phyloP scores from a whole-genome alignment of 2,888 invertebrate species.

The Scrobipalpa atriplicella region DNA sequence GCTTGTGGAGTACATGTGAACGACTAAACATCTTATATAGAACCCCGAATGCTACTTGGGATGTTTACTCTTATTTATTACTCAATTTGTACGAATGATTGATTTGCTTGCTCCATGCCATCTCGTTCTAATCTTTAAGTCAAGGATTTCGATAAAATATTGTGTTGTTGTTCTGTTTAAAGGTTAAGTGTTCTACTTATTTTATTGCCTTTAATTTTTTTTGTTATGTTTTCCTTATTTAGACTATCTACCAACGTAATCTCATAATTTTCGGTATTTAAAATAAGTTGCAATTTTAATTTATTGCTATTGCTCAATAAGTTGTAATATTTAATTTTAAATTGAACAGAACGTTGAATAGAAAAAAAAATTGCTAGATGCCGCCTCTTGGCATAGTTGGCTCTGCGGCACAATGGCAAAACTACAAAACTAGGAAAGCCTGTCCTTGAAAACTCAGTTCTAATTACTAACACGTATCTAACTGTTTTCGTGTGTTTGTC shows the following conservation, averaged over 20 bases:
- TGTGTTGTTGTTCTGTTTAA: slow-evolving; percentile 9
- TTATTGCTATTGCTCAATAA: no score
- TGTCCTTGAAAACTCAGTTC: slow-evolving; percentile 66
- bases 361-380: background rate
- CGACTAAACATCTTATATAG: no score
- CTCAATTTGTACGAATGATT: slow-evolving; percentile 6
- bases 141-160: slow-evolving; percentile 3
- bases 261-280: background rate
- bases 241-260: background rate
- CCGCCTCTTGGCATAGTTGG: slow-evolving; percentile 40
- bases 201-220: background rate
- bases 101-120: slow-evolving; percentile 10
- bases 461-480: slow-evolving; percentile 43
- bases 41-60: no score
- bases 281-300: no score
- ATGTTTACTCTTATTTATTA: slow-evolving; percentile 4
- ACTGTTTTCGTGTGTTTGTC: slow-evolving; percentile 5
- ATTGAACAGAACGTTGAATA: no score
- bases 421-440: slow-evolving; percentile 53
- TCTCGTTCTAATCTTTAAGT: slow-evolving; percentile 8
- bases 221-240: no score
- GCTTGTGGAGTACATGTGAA: no score
- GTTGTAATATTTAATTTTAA: no score
- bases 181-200: slow-evolving; percentile 1
- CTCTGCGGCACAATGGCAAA: slow-evolving; percentile 44